Base-by-base conservation (phyloP, 2,113 vertebrate genomes). In the Falcunculus frontatus region DNA sequence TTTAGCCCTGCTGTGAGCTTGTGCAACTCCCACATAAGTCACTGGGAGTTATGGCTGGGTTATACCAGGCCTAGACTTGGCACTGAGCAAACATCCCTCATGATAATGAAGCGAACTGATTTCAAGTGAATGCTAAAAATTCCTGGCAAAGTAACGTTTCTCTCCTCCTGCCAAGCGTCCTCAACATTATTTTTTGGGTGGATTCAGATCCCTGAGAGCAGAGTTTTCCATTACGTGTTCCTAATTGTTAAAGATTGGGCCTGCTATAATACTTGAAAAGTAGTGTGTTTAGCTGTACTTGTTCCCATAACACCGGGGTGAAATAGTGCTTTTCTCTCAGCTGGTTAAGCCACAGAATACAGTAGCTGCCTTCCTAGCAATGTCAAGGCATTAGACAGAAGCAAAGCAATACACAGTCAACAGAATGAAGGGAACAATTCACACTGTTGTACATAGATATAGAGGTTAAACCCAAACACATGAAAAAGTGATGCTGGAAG, bases 381-480 rank as follows among this genome's bases (percentile, higher is more conserved):
- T 92, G 41, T 97, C 92, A 95, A 97, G 95, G 95, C 97, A 96
- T 96, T 89, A 95, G 93, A 90, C n/a, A 4, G 89, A 97, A 92
- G 96, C 96, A 91, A 91, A 97, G 95, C 97, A 89, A 92, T 86
- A 91, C 94, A 53, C 96, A 95, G 96, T 95, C 97, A 97, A 89
- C 85, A 91, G 97, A 96, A 95, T 98, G 98, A 98, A 98, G 98
- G 97, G 98, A 98, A 97, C 97, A 97, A 97, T 98, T 98, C 96
- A 97, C 98, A 97, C 96, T 96, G 97, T 96, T 97, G 97, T 98
- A 97, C 93, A 91, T 42, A 98, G 97, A 97, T 97, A 95, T 95
- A 97, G 98, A 98, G 98, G 98, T 98, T 98, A 98, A 98, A 98
- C 98, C 98, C 98, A 98, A 98, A 98, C 98, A 98, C 97, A 97